phyloP scores from a whole-genome alignment of 2,888 invertebrate species.

The Cataglyphis albicans region DNA sequence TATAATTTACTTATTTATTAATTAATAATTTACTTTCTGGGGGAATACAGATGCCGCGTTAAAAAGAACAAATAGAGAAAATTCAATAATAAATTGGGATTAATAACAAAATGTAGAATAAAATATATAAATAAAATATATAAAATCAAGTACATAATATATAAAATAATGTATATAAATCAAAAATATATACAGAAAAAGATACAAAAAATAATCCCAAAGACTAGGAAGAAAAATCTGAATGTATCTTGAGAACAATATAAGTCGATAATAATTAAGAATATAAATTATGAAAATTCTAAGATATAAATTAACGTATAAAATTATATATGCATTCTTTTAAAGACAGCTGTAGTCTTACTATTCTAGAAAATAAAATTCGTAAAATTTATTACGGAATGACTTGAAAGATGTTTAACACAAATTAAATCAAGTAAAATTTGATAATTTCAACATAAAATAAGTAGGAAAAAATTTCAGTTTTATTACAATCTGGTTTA shows the following conservation, averaged over 20 bases:
- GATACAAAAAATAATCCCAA: not conserved
- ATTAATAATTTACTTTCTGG: not conserved
- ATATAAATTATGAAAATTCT: too few species aligned
- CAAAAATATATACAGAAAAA: not conserved
- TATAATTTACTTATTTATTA: not conserved
- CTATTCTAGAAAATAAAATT: constrained; percentile 16
- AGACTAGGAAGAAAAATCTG: not conserved
- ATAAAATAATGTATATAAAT: not conserved
- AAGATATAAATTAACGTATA: not conserved
- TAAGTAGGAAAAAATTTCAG: not conserved
- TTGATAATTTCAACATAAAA: not conserved
- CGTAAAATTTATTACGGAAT: constrained; percentile 2
- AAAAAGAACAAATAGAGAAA: not conserved
- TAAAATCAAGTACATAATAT: too few species aligned
- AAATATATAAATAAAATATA: not conserved
- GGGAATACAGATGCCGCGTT: not conserved
- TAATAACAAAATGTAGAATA: not conserved
- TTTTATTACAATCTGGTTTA: constrained; percentile 5
- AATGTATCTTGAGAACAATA: too few species aligned
- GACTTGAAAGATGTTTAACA: constrained; percentile 5
- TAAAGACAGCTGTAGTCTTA: too few species aligned
- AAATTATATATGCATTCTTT: not conserved
- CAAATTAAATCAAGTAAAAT: not conserved
- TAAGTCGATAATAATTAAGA: too few species aligned
- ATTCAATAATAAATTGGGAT: not conserved